Conservation (phyloP, 2,888 invertebrate species). For the Apomyelois bistriatella region DNA sequence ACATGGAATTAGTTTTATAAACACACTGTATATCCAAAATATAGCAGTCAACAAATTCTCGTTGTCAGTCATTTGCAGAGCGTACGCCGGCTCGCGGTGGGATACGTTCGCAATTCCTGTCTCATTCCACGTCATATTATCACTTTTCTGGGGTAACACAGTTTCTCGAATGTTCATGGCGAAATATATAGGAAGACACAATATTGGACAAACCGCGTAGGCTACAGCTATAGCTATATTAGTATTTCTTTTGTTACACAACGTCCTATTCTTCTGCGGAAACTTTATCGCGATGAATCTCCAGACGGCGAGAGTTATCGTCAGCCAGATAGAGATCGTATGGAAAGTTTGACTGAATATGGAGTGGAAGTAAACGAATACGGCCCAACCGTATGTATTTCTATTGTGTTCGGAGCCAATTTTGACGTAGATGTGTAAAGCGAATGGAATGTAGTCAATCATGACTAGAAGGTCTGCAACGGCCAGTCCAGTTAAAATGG, state of each 20-base stretch:
- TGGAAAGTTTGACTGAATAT: slow-evolving; percentile 93
- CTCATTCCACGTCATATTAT: slow-evolving; percentile 44
- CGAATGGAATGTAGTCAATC: slow-evolving; percentile 95
- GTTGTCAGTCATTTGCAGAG: slow-evolving; percentile 83
- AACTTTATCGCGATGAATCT: slow-evolving; percentile 93
- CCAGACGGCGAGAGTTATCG: slow-evolving; percentile 95
- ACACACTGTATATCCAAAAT: slow-evolving; percentile 95
- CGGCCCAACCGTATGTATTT: slow-evolving; percentile 86
- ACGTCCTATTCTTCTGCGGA: slow-evolving; percentile 88
- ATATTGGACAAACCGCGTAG: slow-evolving; percentile 89
- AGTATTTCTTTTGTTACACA: slow-evolving; percentile 90
- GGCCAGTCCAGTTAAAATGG: slow-evolving; percentile 94
- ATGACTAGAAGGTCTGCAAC: slow-evolving; percentile 96
- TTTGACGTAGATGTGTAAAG: slow-evolving; percentile 87
- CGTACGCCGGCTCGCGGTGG: slow-evolving; percentile 79
- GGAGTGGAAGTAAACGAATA: slow-evolving; percentile 92
- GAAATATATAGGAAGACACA: slow-evolving; percentile 91
- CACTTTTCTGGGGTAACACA: slow-evolving; percentile 22
- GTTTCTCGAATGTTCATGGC: slow-evolving; percentile 84
- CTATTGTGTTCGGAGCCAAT: slow-evolving; percentile 66
- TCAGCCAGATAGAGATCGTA: slow-evolving; percentile 95
- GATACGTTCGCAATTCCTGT: slow-evolving; percentile 37
- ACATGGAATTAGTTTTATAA: slow-evolving; percentile 95
- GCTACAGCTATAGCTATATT: slow-evolving; percentile 87
- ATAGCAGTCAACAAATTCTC: slow-evolving; percentile 84